Evolutionary conservation across 2,797 vertebrate species (phyloP), one percentile per base, ranked within the genome.

Genomic region (Parauchenoglanis punctatus): DNA sequence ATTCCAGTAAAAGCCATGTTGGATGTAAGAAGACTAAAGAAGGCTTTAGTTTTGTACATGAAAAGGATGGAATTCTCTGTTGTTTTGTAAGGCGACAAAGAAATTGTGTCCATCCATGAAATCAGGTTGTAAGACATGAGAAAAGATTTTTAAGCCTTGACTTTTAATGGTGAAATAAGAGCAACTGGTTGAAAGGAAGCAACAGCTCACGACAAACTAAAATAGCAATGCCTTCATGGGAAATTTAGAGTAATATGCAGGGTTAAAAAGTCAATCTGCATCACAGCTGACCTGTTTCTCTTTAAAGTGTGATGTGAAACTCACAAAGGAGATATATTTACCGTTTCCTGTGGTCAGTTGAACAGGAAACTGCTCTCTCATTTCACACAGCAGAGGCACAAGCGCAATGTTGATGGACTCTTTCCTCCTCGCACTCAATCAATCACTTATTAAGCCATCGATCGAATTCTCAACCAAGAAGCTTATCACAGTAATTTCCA

Each of bases 401-500:
- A 13, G 17, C 58, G 1, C 17, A 52, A 25, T 1, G 13, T 1
- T 28, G 35, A 44, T 58, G 54, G 52, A 58, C 52, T 58, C 56
- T 65, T 63, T 31, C 40, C 5, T n/a, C 40, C 56, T 59, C 70
- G 7, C 8, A n/a, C 82, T 35, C 49, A 7, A 72, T 76, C 84
- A 35, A 46, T 77, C 40, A 63, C 84, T 61, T 63, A 65, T 65
- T 77, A 77, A 49, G 25, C 44, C 59, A 85, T 85, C 73, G 73
- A 77, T 67, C 44, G 7, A 52, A n/a, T 28, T 31, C 58, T 49
- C n/a, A 15, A 44, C 52, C 56, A 63, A 77, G 84, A 46, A 52
- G 72, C 84, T 85, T 49, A 85, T 85, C 84, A 65, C 10, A 2
- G 54, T 76, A 28, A 63, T 77, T 85, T 77, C 35, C 58, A 49